These are phyloP conservation scores for Brachyhypopomus occidentalis DNA, from an alignment of 2,113 vertebrate genomes.

Conservation along the genomic window DNA sequence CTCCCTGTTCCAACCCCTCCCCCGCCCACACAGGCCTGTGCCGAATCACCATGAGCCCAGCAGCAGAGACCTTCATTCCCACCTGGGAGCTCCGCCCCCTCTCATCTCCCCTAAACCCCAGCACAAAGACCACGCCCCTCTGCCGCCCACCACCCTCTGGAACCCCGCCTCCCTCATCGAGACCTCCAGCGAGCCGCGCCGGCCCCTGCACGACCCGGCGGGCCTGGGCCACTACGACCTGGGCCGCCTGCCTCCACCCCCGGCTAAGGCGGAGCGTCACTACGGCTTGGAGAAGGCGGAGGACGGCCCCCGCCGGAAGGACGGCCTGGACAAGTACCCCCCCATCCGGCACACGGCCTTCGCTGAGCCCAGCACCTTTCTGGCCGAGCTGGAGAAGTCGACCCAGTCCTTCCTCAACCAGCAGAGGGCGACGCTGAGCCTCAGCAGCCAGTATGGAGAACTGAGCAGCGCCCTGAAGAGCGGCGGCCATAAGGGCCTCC, in stretches of 20 bases:
- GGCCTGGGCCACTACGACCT: constrained; percentile 80
- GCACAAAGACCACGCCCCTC: constrained; percentile 77
- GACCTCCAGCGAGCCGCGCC: constrained; percentile 77
- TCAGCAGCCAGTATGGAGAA: constrained; percentile 78
- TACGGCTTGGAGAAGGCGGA: constrained; percentile 81
- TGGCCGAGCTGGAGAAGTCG: constrained; percentile 92
- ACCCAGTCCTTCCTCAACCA: constrained; percentile 87
- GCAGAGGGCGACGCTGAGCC: constrained; percentile 80
- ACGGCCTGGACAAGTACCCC: constrained; percentile 82
- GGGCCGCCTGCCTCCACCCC: constrained; percentile 73
- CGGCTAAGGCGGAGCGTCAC: constrained; percentile 78
- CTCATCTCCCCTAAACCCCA: constrained; percentile 94
- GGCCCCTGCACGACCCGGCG: constrained; percentile 78
- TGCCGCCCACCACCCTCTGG: constrained; percentile 88
- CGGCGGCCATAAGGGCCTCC: constrained; percentile 73
- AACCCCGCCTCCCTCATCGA: constrained; percentile 92
- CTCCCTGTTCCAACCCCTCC: constrained; percentile 16
- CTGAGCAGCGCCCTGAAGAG: constrained; percentile 68
- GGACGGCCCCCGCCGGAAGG: constrained; percentile 77
- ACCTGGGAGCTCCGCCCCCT: constrained; percentile 89
- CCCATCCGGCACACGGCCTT: constrained; percentile 67
- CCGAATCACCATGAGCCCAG: constrained; percentile 81
- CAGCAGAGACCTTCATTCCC: constrained; percentile 71
- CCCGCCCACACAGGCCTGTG: constrained; percentile 71
- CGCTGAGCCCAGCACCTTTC: constrained; percentile 82